phyloP scores from a whole-genome alignment of 2,888 invertebrate species.

The Cephus nigrinus region DNA sequence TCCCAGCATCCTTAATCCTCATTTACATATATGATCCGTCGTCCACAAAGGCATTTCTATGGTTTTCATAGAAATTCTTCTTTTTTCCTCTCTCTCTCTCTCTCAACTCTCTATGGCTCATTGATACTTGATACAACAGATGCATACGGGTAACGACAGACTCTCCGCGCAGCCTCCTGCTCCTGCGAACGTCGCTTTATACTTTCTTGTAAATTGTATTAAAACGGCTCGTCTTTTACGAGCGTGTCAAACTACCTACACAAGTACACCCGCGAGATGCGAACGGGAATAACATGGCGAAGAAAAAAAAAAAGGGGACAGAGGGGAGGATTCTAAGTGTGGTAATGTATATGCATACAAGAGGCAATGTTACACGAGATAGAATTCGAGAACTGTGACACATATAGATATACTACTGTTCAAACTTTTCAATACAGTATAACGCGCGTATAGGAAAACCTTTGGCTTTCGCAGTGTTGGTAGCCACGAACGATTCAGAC shows the following conservation, averaged over 20 bases:
- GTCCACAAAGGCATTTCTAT: background rate
- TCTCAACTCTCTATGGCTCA: background rate
- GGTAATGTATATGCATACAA: background rate
- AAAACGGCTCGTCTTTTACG: conserved; percentile 64
- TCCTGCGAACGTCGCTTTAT: conserved; percentile 41
- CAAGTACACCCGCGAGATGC: conserved; percentile 28
- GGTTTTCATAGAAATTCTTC: background rate
- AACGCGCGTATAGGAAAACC: background rate
- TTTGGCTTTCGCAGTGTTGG: background rate
- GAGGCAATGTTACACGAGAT: background rate
- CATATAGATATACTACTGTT: background rate
- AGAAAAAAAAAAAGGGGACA: conserved; percentile 2
- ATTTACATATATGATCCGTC: background rate
- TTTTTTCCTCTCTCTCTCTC: background rate
- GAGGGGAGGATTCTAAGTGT: conserved; percentile 9
- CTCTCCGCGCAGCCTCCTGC: background rate
- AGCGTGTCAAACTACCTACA: conserved; percentile 63
- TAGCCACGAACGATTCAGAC: background rate
- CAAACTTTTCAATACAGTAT: background rate
- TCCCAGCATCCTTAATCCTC: background rate
- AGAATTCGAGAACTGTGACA: background rate
- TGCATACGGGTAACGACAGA: background rate
- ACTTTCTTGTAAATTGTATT: conserved; percentile 66
- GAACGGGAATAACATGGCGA: conserved; percentile 10
- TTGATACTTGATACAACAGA: background rate